phyloP scores from a whole-genome alignment of 1,140 invertebrate genomes.

The Pseudomyrmex dendroicus region DNA sequence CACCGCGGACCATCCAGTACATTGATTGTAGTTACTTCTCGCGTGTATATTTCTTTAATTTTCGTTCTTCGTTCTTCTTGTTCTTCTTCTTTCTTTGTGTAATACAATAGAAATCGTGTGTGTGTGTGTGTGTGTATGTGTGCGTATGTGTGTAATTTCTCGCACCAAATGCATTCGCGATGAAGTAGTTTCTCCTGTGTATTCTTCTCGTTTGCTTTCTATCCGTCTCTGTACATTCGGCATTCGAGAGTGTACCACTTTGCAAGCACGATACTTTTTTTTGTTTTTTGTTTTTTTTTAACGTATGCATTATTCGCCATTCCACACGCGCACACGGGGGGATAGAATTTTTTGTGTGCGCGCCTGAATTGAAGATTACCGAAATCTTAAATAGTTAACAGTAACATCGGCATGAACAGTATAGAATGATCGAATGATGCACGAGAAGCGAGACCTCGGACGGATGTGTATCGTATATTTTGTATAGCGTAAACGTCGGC shows the following conservation, averaged over 20 bases:
- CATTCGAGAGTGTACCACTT: constrained; percentile 57
- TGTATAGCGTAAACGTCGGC: not conserved
- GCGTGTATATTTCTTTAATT: constrained; percentile 75
- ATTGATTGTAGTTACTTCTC: constrained; percentile 82
- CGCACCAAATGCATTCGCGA: constrained; percentile 41
- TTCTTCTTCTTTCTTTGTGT: constrained; percentile 48
- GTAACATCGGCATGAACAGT: constrained; percentile 76
- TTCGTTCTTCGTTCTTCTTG: constrained; percentile 62
- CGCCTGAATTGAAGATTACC: constrained; percentile 47
- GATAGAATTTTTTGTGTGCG: constrained; percentile 26
- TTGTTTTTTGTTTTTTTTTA: too few relatives aligned
- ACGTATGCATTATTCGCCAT: constrained; percentile 56
- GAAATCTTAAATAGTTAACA: constrained; percentile 74
- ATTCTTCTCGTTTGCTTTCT: not conserved
- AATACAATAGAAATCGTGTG: constrained; percentile 71
- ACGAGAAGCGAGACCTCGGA: constrained; percentile 61
- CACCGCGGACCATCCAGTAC: constrained; percentile 79
- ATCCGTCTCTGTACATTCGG: constrained; percentile 53
- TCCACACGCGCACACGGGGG: constrained; percentile 27
- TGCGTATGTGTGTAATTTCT: constrained; percentile 69
- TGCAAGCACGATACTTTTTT: constrained; percentile 62
- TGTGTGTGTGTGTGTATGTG: constrained; percentile 66
- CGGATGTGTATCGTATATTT: constrained; percentile 32
- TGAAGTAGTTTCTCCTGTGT: constrained; percentile 3
- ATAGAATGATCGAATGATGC: constrained; percentile 72